A percentile compares a stretch with the other conserved stretches of the same genome.
phyloP scores from a whole-genome alignment of 2,888 invertebrate genomes.

The Diaperis boleti region DNA sequence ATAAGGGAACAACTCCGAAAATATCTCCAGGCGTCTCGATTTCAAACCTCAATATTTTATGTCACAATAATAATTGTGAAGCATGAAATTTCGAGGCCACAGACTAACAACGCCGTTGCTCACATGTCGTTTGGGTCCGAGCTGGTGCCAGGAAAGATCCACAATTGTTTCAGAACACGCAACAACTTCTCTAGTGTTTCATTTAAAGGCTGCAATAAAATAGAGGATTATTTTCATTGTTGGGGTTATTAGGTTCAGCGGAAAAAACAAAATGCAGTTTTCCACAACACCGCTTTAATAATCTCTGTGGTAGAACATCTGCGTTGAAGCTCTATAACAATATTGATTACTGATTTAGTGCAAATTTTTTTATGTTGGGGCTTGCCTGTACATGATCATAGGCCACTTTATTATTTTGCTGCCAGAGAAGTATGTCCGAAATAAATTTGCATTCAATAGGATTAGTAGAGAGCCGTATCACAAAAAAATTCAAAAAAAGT shows the following conservation, averaged over 20 bases:
- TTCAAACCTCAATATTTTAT: too few species aligned
- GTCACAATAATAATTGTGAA: neutral
- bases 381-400: too few species aligned
- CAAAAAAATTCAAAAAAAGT: too few species aligned
- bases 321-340: neutral
- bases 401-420: too few species aligned
- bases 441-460: too few species aligned
- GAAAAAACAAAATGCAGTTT: neutral
- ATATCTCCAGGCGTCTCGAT: too few species aligned
- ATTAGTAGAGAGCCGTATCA: too few species aligned
- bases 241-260: neutral
- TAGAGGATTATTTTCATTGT: neutral
- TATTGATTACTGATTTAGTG: neutral
- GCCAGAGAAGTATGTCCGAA: too few species aligned
- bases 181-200: neutral
- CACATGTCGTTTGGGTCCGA: neutral
- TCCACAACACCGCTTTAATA: neutral
- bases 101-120: neutral
- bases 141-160: neutral
- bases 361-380: neutral
- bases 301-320: neutral
- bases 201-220: neutral
- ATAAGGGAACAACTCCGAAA: too few species aligned
- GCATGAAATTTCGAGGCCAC: constrained; percentile 1
- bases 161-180: neutral